Evolutionary conservation across 2,113 vertebrate species (phyloP).

Genomic region (Etia nguti): DNA sequence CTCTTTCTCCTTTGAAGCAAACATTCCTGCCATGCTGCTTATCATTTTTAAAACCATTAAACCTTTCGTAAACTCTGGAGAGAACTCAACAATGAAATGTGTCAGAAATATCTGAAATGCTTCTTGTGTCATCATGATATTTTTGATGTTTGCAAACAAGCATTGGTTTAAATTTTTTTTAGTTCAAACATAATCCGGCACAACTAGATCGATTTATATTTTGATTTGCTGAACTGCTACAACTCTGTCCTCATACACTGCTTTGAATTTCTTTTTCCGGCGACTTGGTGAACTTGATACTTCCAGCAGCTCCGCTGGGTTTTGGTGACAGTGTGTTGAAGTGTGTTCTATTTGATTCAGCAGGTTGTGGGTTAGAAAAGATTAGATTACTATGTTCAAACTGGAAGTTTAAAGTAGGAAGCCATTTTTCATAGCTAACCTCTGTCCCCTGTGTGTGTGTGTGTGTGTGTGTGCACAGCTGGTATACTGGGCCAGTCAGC

Average conservation of each 20-base stretch:
- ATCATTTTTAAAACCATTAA: not conserved
- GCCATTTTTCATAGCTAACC: not conserved
- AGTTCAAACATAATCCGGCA: not conserved
- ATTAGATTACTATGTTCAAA: not conserved
- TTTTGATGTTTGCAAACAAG: not conserved
- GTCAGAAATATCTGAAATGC: not conserved
- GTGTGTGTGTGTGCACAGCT: slow-evolving; percentile 9
- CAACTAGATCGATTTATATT: not conserved
- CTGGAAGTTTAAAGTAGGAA: not conserved
- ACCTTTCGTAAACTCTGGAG: not conserved
- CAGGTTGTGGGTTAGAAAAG: not conserved
- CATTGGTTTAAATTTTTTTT: not conserved
- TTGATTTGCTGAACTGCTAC: not conserved
- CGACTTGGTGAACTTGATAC: not conserved
- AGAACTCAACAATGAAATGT: not conserved
- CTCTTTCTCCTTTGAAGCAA: not conserved
- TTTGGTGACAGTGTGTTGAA: not conserved
- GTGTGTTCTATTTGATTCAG: not conserved
- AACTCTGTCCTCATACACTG: too few species aligned
- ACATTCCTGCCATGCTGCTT: not conserved
- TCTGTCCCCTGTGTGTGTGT: not conserved
- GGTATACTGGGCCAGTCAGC: slow-evolving; percentile 50
- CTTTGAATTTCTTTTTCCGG: not conserved
- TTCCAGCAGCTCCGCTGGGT: not conserved
- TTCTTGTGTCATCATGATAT: not conserved